Conservation (phyloP, 2,113 vertebrate species). For the Chaetodon trifascialis region DNA sequence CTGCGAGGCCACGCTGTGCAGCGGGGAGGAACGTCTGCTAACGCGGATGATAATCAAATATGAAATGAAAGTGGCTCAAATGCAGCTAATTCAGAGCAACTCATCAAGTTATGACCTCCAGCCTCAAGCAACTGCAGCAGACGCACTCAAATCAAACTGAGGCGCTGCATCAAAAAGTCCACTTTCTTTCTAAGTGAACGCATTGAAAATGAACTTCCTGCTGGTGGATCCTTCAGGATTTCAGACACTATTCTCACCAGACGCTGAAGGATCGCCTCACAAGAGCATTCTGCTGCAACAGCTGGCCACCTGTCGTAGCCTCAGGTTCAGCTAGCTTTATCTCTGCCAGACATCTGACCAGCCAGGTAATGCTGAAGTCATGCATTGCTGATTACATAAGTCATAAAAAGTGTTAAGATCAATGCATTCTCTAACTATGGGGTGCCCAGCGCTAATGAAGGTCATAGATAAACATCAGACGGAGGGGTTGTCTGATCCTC, state of each 20-base stretch:
- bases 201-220: neutral
- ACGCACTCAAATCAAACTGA: neutral
- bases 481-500: conserved; percentile 53
- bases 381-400: conserved; percentile 44
- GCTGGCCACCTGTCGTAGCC: conserved; percentile 27
- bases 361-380: conserved; percentile 50
- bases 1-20: neutral
- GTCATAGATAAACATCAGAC: conserved; percentile 71
- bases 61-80: conserved; percentile 24
- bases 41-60: conserved; percentile 9
- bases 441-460: conserved; percentile 59
- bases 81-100: conserved; percentile 19
- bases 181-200: neutral
- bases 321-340: conserved; percentile 46
- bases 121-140: neutral
- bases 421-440: conserved; percentile 59
- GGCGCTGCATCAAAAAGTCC: too few relatives aligned
- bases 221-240: neutral
- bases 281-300: conserved; percentile 13
- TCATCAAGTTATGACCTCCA: conserved; percentile 30
- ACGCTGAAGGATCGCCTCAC: neutral
- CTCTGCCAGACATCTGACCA: conserved; percentile 65
- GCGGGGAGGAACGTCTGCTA: neutral
- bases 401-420: conserved; percentile 67
- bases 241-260: conserved; percentile 2